These are phyloP conservation scores for Drosophila takahashii DNA, from an alignment of 1,140 invertebrate genomes.

Conservation along the genomic window DNA sequence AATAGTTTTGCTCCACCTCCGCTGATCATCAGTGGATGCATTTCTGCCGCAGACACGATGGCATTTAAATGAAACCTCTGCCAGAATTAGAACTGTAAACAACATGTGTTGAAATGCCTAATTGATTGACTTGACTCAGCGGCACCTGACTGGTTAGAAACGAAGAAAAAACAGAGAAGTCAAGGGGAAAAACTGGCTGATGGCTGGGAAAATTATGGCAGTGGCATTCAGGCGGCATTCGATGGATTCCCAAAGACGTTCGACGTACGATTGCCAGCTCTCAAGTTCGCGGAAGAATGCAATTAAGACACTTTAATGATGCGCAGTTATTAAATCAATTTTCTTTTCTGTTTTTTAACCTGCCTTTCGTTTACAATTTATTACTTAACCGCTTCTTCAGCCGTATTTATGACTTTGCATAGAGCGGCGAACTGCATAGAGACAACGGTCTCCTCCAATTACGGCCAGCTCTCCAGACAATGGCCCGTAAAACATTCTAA, in stretches of 20 bases:
- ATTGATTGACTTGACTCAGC: slow-evolving; percentile 77
- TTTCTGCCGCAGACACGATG: slow-evolving; percentile 55
- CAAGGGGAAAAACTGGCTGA: slow-evolving; percentile 19
- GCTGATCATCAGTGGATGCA: slow-evolving; percentile 4
- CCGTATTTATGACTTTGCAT: slow-evolving; percentile 75
- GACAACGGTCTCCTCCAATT: slow-evolving; percentile 53
- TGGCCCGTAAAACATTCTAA: slow-evolving; percentile 80
- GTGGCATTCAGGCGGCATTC: slow-evolving; percentile 70
- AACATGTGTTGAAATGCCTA: slow-evolving; percentile 82
- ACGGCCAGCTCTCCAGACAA: slow-evolving; percentile 68
- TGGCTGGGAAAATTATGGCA: slow-evolving; percentile 57
- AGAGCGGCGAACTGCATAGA: slow-evolving; percentile 3
- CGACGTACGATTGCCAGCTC: slow-evolving; percentile 40
- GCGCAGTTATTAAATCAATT: slow-evolving; percentile 79
- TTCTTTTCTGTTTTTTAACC: neutral
- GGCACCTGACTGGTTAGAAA: slow-evolving; percentile 4
- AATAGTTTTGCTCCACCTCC: slow-evolving; percentile 47
- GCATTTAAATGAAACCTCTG: slow-evolving; percentile 71
- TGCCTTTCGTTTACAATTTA: slow-evolving; percentile 56
- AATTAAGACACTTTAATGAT: slow-evolving; percentile 71
- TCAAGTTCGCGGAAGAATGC: slow-evolving; percentile 70
- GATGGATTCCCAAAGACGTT: slow-evolving; percentile 51
- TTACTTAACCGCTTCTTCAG: slow-evolving; percentile 59
- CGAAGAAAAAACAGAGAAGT: neutral
- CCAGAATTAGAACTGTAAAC: slow-evolving; percentile 81